Base-by-base conservation (phyloP, 92 coral and sea anemone genomes). In the Siderastrea radians region DNA sequence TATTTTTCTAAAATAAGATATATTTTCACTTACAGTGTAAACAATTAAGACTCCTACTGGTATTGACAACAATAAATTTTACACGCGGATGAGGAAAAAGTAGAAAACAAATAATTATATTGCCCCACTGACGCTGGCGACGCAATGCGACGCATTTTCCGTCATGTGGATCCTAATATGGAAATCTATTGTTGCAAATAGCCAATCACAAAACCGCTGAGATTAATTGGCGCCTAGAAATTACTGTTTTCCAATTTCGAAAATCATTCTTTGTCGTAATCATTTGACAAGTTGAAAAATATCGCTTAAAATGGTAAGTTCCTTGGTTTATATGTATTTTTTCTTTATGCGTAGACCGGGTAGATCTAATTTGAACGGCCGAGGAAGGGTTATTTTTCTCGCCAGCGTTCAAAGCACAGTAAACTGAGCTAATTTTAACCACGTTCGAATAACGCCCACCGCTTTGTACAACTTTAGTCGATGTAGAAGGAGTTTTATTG, bases 61-160 rank as follows among this genome's bases (percentile, higher is more conserved):
- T 17, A 66, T 1, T 10, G 10, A 66, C 38, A 3, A 26, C 38
- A 45, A 68, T 68, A 68, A 68, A 68, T 68, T 68, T 68, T 68
- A 68, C 50, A 44, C 45, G 73, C 51, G 71, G 48, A 12, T 3
- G 54, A 44, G 68, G 45, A 49, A 78, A 62, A 62, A 47, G 10
- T 53, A 5, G 14, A 49, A 78, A 61, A 62, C 59, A 78, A 61
- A 78, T 49, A 78, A 78, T n/a, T 47, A 46, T 5, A 0, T 38
- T 51, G 63, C 75, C 74, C 74, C 84, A 80, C 5, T 6, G 12
- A 14, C 78, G 38, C 38, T 5, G 38, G 1, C 6, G 45, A n/a
- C 86, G 86, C 89, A 79, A 83, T 26, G 11, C 84, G 93, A 90
- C 93, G 93, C 93, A 90, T 85, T 90, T 85, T 90, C 52, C 49